Conservation (phyloP, 2,113 vertebrate genomes). For the Silurus glanis region DNA sequence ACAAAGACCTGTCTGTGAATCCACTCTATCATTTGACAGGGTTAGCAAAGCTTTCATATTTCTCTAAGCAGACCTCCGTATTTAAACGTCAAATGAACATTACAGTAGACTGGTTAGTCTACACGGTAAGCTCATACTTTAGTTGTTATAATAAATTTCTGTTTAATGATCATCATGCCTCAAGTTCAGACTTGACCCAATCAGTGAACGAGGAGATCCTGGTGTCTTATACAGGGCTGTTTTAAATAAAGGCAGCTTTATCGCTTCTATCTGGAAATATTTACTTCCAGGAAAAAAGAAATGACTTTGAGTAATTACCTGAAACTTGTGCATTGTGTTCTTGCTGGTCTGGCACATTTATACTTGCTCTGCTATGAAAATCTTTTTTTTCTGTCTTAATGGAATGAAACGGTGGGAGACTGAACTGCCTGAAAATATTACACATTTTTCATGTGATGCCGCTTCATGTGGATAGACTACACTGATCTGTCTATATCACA, state of each 20-base stretch:
- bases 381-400: neutral
- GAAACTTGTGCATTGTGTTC: neutral
- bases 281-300: neutral
- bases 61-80: conserved; percentile 11
- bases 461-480: neutral
- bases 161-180: conserved; percentile 17
- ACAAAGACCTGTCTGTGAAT: conserved; percentile 24
- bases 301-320: neutral
- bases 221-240: conserved; percentile 2
- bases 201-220: neutral
- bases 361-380: neutral
- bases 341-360: neutral
- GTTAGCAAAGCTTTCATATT: conserved; percentile 16
- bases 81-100: conserved; percentile 10
- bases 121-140: conserved; percentile 1
- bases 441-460: neutral
- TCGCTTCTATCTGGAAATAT: neutral
- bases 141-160: conserved; percentile 10
- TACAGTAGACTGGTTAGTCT: conserved; percentile 13
- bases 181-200: neutral
- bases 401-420: neutral
- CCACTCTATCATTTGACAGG: conserved; percentile 2
- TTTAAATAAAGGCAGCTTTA: neutral
- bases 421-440: neutral
- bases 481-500: neutral